Evolutionary conservation across 2,888 invertebrate genomes (phyloP).

Genomic region (Dasysyrphus albostriatus): DNA sequence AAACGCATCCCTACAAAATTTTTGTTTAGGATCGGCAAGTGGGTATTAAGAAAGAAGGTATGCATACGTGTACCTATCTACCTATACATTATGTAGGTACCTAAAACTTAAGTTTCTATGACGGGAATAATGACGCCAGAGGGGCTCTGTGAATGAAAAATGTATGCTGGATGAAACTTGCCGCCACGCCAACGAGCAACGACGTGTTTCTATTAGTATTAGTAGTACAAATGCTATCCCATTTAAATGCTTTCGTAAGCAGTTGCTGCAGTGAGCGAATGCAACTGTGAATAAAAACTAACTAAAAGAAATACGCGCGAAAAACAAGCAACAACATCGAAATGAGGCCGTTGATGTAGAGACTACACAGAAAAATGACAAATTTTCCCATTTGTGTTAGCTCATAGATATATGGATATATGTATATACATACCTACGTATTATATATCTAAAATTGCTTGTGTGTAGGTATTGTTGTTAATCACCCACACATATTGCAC

Average conservation of each 20-base stretch:
- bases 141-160: constrained; percentile 5
- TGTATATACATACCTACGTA: neutral
- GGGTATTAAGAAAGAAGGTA: too few relatives aligned
- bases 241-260: constrained; percentile 50
- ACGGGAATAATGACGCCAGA: neutral
- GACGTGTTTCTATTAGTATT: neutral
- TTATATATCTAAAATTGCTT: neutral
- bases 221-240: constrained; percentile 11
- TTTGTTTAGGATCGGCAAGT: too few relatives aligned
- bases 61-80: too few relatives aligned
- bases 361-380: constrained; percentile 5
- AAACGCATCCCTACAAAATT: too few relatives aligned
- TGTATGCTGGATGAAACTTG: constrained; percentile 4
- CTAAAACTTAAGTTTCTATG: neutral
- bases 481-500: constrained; percentile 33
- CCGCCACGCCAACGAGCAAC: constrained; percentile 26
- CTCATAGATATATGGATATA: neutral
- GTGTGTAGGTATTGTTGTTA: constrained; percentile 11
- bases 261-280: constrained; percentile 27
- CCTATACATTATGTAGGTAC: too few relatives aligned
- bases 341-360: constrained; percentile 63
- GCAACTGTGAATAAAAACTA: constrained; percentile 38
- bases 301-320: constrained; percentile 37
- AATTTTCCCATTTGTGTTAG: constrained; percentile 31
- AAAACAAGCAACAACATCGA: constrained; percentile 57